Conservation (phyloP, 2,113 vertebrate genomes). For the Lutjanus erythropterus region DNA sequence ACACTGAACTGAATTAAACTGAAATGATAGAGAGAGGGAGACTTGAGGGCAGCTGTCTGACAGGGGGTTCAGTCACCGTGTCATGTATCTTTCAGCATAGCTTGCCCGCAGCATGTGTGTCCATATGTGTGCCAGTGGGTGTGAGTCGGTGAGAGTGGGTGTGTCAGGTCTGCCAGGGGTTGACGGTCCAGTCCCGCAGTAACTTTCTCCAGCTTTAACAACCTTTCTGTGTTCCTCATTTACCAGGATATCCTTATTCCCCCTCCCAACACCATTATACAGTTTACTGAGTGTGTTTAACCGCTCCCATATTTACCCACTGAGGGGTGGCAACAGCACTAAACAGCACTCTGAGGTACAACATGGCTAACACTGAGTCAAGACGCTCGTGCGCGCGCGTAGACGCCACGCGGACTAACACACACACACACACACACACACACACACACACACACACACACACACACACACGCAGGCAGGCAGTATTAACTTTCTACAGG, state of each 20-base stretch:
- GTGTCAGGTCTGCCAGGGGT: slow-evolving; percentile 3
- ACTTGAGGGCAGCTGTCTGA: slow-evolving; percentile 38
- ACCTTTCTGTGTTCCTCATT: slow-evolving; percentile 46
- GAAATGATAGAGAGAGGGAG: slow-evolving; percentile 7
- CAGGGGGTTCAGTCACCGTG: slow-evolving; percentile 20
- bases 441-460: not conserved
- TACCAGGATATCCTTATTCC: slow-evolving; percentile 74
- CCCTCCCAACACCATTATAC: not conserved
- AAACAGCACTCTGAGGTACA: not conserved
- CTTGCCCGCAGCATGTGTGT: not conserved
- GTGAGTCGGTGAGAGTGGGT: slow-evolving; percentile 19
- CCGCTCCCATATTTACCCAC: slow-evolving; percentile 78
- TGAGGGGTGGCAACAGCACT: slow-evolving; percentile 40
- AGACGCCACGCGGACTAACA: not conserved
- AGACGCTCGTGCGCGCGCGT: not conserved
- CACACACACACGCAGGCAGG: not conserved
- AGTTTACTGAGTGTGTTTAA: slow-evolving; percentile 38
- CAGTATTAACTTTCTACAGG: slow-evolving; percentile 43
- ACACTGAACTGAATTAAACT: no score
- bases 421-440: not conserved
- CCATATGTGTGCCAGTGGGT: slow-evolving; percentile 28
- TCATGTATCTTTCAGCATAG: slow-evolving; percentile 49
- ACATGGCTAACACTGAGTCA: not conserved
- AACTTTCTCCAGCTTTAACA: slow-evolving; percentile 4
- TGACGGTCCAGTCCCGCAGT: not conserved